Percentiles rank a stretch among this genome's conserved stretches.
Evolutionary conservation across 2,113 vertebrate genomes (phyloP).

Genomic region (Numida meleagris): DNA sequence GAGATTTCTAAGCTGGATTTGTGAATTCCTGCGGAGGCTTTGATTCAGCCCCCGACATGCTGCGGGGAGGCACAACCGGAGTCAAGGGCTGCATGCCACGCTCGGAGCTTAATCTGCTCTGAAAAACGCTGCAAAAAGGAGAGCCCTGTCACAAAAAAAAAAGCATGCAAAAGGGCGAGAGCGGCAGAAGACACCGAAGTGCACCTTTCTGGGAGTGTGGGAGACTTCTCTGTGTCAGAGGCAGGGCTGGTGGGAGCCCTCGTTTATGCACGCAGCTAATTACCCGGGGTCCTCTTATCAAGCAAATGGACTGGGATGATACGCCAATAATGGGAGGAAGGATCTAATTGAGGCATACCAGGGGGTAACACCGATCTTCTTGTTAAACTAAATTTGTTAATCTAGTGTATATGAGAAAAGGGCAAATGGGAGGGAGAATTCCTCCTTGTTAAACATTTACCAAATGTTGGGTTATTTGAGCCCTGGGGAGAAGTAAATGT

Average conservation of each 20-base stretch:
- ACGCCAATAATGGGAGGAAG: slow-evolving; percentile 40
- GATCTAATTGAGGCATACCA: slow-evolving; percentile 65
- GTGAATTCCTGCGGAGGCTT: slow-evolving; percentile 55
- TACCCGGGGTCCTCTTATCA: slow-evolving; percentile 38
- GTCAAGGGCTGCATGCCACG: not conserved
- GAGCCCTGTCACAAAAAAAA: not conserved
- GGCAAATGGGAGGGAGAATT: slow-evolving; percentile 63
- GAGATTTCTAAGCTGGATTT: slow-evolving; percentile 52
- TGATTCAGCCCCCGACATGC: slow-evolving; percentile 37
- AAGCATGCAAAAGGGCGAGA: not conserved
- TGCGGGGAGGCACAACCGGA: not conserved
- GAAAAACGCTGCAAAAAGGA: not conserved
- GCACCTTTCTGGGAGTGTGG: rapidly evolving
- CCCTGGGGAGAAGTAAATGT: slow-evolving; percentile 57
- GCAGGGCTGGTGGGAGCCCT: not conserved
- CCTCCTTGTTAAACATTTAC: slow-evolving; percentile 63
- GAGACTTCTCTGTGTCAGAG: not conserved
- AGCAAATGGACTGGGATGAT: slow-evolving; percentile 37
- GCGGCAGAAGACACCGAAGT: not conserved
- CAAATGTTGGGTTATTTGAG: slow-evolving; percentile 62
- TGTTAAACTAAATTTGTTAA: slow-evolving; percentile 72
- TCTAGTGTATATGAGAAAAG: slow-evolving; percentile 67
- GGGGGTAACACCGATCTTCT: slow-evolving; percentile 59
- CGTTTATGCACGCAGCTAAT: slow-evolving; percentile 16
- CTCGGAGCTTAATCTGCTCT: not conserved